phyloP scores from a whole-genome alignment of 2,113 vertebrate genomes.

The Python bivittatus region DNA sequence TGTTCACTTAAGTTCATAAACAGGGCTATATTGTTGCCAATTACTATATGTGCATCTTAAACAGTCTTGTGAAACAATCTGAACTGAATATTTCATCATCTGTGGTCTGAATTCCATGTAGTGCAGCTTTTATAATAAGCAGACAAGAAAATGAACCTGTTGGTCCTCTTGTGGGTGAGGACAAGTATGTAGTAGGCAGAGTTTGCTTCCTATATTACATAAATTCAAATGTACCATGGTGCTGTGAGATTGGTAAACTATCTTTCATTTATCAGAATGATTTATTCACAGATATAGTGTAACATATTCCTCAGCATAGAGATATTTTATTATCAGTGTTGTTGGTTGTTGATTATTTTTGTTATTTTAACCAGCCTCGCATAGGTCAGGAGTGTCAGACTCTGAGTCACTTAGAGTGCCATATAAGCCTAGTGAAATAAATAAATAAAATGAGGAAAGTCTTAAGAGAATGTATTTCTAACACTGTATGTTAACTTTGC shows the following conservation, averaged over 20 bases:
- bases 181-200: not conserved
- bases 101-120: not conserved
- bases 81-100: not conserved
- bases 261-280: not conserved
- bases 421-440: not conserved
- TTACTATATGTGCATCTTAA: not conserved
- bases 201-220: not conserved
- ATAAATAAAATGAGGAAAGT: not conserved
- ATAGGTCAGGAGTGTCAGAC: not conserved
- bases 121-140: not conserved
- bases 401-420: not conserved
- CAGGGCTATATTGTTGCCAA: not conserved
- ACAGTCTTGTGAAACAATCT: not conserved
- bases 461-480: not conserved
- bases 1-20: not conserved
- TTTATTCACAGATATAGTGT: not conserved
- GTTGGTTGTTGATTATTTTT: not conserved
- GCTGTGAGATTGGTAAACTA: not conserved
- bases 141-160: not conserved
- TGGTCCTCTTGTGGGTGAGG: not conserved
- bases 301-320: not conserved
- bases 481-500: slow-evolving; percentile 40
- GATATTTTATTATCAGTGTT: not conserved
- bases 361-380: not conserved
- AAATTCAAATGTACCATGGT: not conserved